These are phyloP conservation scores for Kryptolebias ocellatus DNA, from an alignment of 2,797 vertebrate genomes.

Conservation along the genomic window DNA sequence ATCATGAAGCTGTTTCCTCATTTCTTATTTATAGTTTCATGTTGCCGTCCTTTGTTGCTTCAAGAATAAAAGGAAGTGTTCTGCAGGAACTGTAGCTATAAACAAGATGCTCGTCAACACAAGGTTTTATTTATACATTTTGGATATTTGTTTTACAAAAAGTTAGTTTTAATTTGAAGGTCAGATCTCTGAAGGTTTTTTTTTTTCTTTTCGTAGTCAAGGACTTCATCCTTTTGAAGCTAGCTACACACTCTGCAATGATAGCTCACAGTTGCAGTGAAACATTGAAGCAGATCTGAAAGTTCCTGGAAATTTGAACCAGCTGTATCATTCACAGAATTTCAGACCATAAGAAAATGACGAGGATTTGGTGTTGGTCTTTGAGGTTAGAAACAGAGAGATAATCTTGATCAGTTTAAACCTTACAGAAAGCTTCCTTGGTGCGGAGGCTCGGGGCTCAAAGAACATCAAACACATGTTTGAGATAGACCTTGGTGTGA, in stretches of 20 bases:
- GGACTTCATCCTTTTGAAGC: conserved; percentile 40
- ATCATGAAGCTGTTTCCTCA: conserved; percentile 7
- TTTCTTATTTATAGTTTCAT: conserved; percentile 11
- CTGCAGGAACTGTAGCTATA: conserved; percentile 15
- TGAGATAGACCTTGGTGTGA: conserved; percentile 61
- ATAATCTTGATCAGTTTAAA: conserved; percentile 56
- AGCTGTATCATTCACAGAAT: conserved; percentile 35
- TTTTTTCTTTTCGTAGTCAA: conserved; percentile 54
- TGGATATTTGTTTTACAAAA: conserved; percentile 7
- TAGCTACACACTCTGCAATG: conserved; percentile 37
- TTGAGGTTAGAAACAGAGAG: conserved; percentile 45
- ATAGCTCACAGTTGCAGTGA: conserved; percentile 34
- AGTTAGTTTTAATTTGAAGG: conserved; percentile 37
- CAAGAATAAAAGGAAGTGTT: neutral
- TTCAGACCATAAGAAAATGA: conserved; percentile 45
- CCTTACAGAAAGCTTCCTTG: conserved; percentile 49
- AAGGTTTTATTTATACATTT: conserved; percentile 37
- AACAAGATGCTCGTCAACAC: conserved; percentile 15
- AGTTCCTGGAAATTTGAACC: conserved; percentile 40
- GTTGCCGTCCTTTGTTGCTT: neutral
- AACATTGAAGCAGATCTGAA: conserved; percentile 52
- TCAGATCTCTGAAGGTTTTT: conserved; percentile 48
- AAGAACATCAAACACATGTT: conserved; percentile 73
- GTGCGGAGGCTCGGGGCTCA: conserved; percentile 66
- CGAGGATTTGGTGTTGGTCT: conserved; percentile 31